Evolutionary conservation across 2,888 invertebrate genomes (phyloP), one percentile per base, ranked within the genome.

Genomic region (Acrobasis repandana): DNA sequence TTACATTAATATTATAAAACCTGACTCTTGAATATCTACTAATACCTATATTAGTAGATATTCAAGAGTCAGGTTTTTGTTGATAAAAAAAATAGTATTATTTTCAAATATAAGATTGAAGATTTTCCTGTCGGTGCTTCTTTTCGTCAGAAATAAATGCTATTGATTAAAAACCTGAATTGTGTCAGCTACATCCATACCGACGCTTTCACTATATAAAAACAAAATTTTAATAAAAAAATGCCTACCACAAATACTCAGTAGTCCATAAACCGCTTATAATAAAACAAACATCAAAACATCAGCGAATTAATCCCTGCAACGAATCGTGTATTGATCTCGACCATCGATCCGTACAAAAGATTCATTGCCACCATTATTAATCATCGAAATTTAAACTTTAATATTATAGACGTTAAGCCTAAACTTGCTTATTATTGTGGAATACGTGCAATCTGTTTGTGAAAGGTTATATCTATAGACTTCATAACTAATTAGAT

Each of bases 401-500:
- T 51, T 75, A 65, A 48, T 0, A 0, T 0, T 0, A 4, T 56
- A 18, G 11, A 0, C 0, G 0, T 73, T 80, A 28, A 58, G 75
- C 74, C 60, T 15, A 65, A 38, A 68, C 71, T 80, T 9, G 59
- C 47, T 1, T 67, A 65, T 16, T 14, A 18, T 34, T 51, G 43
- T 36, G 56, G 54, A 71, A 85, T 88, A 88, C 86, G 85, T 86
- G 83, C 80, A 84, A 78, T 82, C 74, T 76, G 81, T 81, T 77
- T 79, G 80, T 74, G 69, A 83, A 86, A 87, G 83, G 85, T 82
- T 82, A 86, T n/a, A 18, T 18, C 16, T n/a, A 36, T 36, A 38
- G 54, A 38, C 38, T 6, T 16, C 18, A 18, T 2, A 54, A 52
- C 9, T 54, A 9, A 16, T 14, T 43, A 54, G 54, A 54, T 9